Conservation (phyloP, 2,797 vertebrate genomes). For the Cephalopachus bancanus region DNA sequence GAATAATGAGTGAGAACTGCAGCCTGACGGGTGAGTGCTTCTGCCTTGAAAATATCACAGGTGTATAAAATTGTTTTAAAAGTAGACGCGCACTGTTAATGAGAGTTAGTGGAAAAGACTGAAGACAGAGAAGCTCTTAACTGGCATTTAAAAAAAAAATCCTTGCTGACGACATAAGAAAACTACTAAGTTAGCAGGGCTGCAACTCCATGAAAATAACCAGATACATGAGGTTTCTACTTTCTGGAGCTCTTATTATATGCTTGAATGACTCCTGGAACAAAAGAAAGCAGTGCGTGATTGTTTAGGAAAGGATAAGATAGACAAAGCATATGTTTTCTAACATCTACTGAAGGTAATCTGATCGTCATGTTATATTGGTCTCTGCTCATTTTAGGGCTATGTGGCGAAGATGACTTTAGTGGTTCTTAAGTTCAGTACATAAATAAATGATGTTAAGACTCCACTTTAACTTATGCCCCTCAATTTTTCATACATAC, state of each 20-base stretch:
- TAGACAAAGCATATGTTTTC: constrained; percentile 81
- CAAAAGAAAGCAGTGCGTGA: constrained; percentile 76
- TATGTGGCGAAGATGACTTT: constrained; percentile 72
- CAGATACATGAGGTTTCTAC: constrained; percentile 79
- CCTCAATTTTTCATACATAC: constrained; percentile 79
- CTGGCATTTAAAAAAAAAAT: neutral
- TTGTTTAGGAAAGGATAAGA: constrained; percentile 76
- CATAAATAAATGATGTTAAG: constrained; percentile 84
- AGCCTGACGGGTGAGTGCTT: neutral
- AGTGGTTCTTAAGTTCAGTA: constrained; percentile 75
- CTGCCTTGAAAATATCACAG: constrained; percentile 41
- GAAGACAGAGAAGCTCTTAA: constrained; percentile 59
- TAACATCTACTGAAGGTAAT: constrained; percentile 75
- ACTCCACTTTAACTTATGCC: constrained; percentile 74
- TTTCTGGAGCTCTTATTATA: constrained; percentile 80
- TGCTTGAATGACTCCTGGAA: constrained; percentile 78
- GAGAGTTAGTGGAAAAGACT: constrained; percentile 65
- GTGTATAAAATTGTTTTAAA: constrained; percentile 68
- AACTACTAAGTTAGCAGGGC: constrained; percentile 76
- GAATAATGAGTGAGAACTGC: neutral
- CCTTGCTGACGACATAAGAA: constrained; percentile 62
- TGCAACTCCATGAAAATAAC: constrained; percentile 80
- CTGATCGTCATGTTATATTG: constrained; percentile 66
- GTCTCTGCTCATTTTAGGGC: constrained; percentile 77
- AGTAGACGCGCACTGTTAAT: constrained; percentile 61